Evolutionary conservation across 2,797 vertebrate genomes (phyloP).

Genomic region (Galagoides demidoff): DNA sequence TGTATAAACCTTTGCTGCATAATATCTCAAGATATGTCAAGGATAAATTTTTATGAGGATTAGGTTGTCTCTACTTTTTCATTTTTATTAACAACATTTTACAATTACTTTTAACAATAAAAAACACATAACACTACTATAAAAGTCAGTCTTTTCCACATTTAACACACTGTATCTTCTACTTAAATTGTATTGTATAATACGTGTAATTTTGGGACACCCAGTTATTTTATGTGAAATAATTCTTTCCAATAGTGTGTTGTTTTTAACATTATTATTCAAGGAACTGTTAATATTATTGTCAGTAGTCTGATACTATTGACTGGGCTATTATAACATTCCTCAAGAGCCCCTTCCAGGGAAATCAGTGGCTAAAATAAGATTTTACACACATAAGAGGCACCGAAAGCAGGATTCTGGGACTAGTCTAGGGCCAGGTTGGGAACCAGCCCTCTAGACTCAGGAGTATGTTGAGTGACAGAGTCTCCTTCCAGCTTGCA

Average conservation of each 20-base stretch:
- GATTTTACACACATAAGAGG: background rate
- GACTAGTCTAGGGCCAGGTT: background rate
- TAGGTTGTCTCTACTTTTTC: slow-evolving; percentile 70
- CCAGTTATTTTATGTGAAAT: background rate
- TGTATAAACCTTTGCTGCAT: slow-evolving; percentile 18
- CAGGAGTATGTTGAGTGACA: background rate
- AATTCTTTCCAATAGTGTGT: background rate
- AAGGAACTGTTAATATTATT: background rate
- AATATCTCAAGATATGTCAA: slow-evolving; percentile 55
- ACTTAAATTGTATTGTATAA: background rate
- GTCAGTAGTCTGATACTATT: background rate
- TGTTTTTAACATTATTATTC: background rate
- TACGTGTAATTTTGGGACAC: background rate
- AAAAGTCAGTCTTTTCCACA: background rate
- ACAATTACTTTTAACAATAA: slow-evolving; percentile 25
- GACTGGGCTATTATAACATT: background rate
- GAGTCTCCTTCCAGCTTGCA: accelerated
- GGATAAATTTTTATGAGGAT: slow-evolving; percentile 71
- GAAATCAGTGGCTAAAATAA: background rate
- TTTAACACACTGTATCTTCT: background rate
- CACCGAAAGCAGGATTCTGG: background rate
- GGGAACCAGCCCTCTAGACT: background rate
- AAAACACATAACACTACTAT: background rate
- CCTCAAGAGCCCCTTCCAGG: slow-evolving; percentile 55
- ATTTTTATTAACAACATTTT: background rate